Percentiles rank a stretch among this genome's conserved stretches.
phyloP scores from a whole-genome alignment of 2,113 vertebrate genomes.

The Nannobrachium achirus region DNA sequence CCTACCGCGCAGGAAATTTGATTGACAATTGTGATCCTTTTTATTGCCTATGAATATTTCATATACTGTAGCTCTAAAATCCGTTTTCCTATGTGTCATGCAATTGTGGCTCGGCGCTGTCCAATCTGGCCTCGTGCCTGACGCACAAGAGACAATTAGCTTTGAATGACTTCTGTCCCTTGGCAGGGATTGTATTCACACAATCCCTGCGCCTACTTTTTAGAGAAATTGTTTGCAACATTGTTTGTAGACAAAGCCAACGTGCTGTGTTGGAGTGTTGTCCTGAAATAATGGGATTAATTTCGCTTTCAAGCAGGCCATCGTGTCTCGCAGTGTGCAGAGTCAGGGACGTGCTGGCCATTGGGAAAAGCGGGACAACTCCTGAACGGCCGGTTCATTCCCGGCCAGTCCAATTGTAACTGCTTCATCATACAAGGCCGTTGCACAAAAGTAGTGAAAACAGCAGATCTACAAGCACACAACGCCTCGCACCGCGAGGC shows the following conservation, averaged over 20 bases:
- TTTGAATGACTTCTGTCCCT: constrained; percentile 29
- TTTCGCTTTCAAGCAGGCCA: constrained; percentile 52
- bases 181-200: constrained; percentile 29
- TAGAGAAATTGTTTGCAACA: constrained; percentile 43
- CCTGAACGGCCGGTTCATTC: no score
- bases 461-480: no score
- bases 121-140: constrained; percentile 21
- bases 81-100: constrained; percentile 19
- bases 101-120: constrained; percentile 16
- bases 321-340: no score
- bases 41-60: not conserved
- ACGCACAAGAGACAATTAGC: constrained; percentile 39
- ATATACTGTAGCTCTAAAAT: constrained; percentile 13
- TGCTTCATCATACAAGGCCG: no score
- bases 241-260: constrained; percentile 43
- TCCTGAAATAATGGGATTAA: constrained; percentile 58
- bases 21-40: constrained; percentile 9
- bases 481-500: no score
- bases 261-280: constrained; percentile 21
- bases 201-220: constrained; percentile 19
- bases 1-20: not conserved
- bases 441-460: no score
- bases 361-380: no score
- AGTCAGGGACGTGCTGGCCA: constrained; percentile 29
- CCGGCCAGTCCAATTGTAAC: no score